These are phyloP conservation scores for Synergus japonicus DNA, from an alignment of 2,888 invertebrate species.

Conservation along the genomic window DNA sequence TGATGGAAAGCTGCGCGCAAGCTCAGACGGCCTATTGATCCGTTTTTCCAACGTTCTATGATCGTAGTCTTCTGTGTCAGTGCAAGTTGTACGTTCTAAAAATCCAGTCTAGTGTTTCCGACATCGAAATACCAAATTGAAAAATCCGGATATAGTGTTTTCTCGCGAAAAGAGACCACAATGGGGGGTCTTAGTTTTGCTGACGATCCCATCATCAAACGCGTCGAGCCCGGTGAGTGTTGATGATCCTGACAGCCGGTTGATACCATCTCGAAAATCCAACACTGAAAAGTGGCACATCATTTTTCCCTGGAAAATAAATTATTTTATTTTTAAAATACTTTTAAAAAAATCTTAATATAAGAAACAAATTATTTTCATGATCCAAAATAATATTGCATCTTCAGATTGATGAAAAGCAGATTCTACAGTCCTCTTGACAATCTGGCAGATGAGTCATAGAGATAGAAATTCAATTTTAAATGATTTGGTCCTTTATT, in stretches of 20 bases:
- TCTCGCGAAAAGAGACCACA: slow-evolving; percentile 61
- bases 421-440: neutral
- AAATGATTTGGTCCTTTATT: neutral
- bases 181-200: slow-evolving; percentile 72
- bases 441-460: slow-evolving; percentile 7
- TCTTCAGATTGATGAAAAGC: neutral
- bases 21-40: slow-evolving; percentile 72
- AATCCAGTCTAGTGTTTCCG: slow-evolving; percentile 58
- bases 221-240: slow-evolving; percentile 73
- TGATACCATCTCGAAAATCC: slow-evolving; percentile 32
- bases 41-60: slow-evolving; percentile 58
- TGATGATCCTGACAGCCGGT: slow-evolving; percentile 42
- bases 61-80: slow-evolving; percentile 49
- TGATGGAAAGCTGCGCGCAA: slow-evolving; percentile 64
- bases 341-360: neutral
- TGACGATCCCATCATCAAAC: slow-evolving; percentile 74
- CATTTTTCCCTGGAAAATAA: neutral
- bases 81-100: slow-evolving; percentile 69
- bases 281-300: slow-evolving; percentile 24
- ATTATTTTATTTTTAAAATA: neutral
- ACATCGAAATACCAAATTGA: slow-evolving; percentile 44
- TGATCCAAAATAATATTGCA: neutral
- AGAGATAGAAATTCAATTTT: neutral
- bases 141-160: slow-evolving; percentile 40
- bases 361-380: neutral